A percentile compares a stretch with the other conserved stretches of the same genome.
Conservation (phyloP, 2,888 invertebrate species). For the Cristatella mucedo region DNA sequence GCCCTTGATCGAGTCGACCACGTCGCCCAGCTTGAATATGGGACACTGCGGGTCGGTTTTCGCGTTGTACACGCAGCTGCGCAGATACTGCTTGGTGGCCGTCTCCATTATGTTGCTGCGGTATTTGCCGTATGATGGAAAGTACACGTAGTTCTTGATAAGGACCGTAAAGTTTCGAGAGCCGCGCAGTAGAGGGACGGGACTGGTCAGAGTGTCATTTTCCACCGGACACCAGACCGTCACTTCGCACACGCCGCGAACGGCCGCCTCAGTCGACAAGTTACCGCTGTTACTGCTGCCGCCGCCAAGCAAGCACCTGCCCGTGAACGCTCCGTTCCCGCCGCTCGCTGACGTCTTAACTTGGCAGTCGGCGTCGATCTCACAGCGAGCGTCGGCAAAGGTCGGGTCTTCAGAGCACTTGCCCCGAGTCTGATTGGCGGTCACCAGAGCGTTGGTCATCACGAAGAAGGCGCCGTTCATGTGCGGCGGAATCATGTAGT, state of each 20-base stretch:
- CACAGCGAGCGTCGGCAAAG: too few relatives aligned
- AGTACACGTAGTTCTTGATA: slow-evolving; percentile 41
- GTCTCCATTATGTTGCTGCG: slow-evolving; percentile 31
- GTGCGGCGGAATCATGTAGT: slow-evolving; percentile 42
- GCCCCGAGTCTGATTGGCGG: slow-evolving; percentile 36
- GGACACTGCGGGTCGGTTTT: slow-evolving; percentile 33
- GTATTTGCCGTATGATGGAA: slow-evolving; percentile 35
- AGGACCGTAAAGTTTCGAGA: slow-evolving; percentile 37
- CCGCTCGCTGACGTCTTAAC: too few relatives aligned
- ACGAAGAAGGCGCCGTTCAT: slow-evolving; percentile 43
- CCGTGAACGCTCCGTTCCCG: too few relatives aligned
- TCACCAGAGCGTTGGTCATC: slow-evolving; percentile 42
- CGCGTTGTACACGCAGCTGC: slow-evolving; percentile 26
- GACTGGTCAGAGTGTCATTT: too few relatives aligned
- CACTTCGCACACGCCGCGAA: too few relatives aligned
- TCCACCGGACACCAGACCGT: too few relatives aligned
- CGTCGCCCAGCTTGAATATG: slow-evolving; percentile 37
- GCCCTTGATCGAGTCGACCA: slow-evolving; percentile 21
- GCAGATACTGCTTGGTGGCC: slow-evolving; percentile 24
- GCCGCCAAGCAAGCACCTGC: too few relatives aligned
- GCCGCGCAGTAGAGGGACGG: too few relatives aligned
- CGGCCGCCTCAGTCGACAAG: too few relatives aligned
- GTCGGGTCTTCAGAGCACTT: slow-evolving; percentile 37
- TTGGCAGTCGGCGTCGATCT: too few relatives aligned
- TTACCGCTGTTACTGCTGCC: too few relatives aligned